phyloP scores from a whole-genome alignment of 2,888 invertebrate species.

The Drosophila tripunctata region DNA sequence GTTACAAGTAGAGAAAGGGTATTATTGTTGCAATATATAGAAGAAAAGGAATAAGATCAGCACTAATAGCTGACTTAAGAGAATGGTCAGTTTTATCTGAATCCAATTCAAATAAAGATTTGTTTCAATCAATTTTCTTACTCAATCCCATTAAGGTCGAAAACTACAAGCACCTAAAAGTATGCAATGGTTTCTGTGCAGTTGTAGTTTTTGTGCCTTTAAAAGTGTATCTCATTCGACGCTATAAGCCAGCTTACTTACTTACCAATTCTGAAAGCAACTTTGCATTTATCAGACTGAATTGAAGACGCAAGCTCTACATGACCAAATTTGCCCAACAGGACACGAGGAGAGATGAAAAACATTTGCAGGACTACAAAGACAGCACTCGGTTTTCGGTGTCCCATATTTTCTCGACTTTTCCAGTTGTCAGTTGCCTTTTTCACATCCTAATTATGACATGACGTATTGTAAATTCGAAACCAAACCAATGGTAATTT shows the following conservation, averaged over 20 bases:
- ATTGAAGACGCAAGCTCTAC: conserved; percentile 5
- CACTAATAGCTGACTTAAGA: too few species aligned
- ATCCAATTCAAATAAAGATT: too few species aligned
- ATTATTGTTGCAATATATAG: neutral
- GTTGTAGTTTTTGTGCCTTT: neutral
- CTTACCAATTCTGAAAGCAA: conserved; percentile 9
- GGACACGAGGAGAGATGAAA: neutral
- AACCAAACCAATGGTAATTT: conserved; percentile 10
- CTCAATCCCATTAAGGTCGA: too few species aligned
- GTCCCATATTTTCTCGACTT: conserved; percentile 50
- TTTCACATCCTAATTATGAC: conserved; percentile 73
- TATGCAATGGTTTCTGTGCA: neutral
- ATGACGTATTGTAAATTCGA: conserved; percentile 52
- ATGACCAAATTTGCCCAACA: conserved; percentile 21
- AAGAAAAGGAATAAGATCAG: too few species aligned
- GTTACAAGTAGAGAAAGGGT: neutral
- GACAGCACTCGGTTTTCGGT: conserved; percentile 50
- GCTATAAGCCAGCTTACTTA: neutral
- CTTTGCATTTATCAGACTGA: conserved; percentile 48
- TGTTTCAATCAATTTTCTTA: too few species aligned
- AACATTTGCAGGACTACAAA: neutral
- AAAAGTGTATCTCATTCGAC: neutral
- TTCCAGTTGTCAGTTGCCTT: conserved; percentile 34
- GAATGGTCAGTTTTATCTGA: too few species aligned
- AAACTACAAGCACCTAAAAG: neutral